Percentiles rank a stretch among this genome's conserved stretches.
These are phyloP conservation scores for Netelia fuscicornis DNA, from an alignment of 2,888 invertebrate species.

Conservation along the genomic window DNA sequence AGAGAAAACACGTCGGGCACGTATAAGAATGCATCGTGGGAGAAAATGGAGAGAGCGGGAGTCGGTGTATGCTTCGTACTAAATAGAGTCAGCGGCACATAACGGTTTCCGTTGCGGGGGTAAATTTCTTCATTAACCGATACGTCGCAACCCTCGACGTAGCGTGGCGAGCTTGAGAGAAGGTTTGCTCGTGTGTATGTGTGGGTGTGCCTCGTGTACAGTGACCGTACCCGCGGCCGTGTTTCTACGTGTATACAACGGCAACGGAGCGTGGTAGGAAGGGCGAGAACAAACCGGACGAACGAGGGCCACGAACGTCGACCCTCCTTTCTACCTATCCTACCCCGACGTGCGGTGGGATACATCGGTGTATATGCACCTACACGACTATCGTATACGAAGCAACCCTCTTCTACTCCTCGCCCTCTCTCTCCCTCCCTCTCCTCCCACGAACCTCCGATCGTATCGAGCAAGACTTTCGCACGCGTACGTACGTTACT, in stretches of 20 bases:
- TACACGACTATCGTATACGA: conserved; percentile 44
- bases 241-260: conserved; percentile 51
- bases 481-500: conserved; percentile 5
- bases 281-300: conserved; percentile 50
- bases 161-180: conserved; percentile 49
- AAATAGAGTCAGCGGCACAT: conserved; percentile 73
- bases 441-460: conserved; percentile 40
- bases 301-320: conserved; percentile 40
- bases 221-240: conserved; percentile 26
- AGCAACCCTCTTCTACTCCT: not conserved
- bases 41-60: conserved; percentile 19
- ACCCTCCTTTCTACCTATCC: conserved; percentile 38
- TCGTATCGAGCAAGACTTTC: conserved; percentile 12
- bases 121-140: conserved; percentile 78
- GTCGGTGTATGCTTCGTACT: conserved; percentile 68
- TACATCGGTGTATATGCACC: conserved; percentile 26
- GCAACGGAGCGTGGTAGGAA: conserved; percentile 30
- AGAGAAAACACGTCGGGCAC: not conserved
- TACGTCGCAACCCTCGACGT: conserved; percentile 42
- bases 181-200: conserved; percentile 38
- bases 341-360: conserved; percentile 21
- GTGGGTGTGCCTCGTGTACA: conserved; percentile 2
- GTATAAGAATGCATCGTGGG: conserved; percentile 22
- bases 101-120: conserved; percentile 76
- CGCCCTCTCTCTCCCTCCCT: not conserved